These are phyloP conservation scores for Anoncus sp. DNA, from an alignment of 2,888 invertebrate genomes.

Conservation along the genomic window DNA sequence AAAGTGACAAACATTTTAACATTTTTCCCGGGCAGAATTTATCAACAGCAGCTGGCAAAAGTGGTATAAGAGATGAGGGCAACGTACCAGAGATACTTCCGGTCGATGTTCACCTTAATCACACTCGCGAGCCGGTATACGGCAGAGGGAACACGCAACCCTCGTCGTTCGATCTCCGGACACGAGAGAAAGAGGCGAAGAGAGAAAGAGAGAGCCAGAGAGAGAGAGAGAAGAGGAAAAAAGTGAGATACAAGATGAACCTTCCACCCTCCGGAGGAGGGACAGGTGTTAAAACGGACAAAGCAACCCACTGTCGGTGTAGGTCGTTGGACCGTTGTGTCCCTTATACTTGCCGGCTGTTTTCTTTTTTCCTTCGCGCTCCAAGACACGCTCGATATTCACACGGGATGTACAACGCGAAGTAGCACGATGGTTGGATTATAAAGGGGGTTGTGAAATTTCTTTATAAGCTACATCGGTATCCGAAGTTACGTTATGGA, in stretches of 20 bases:
- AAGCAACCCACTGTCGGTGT: constrained; percentile 48
- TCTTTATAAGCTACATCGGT: constrained; percentile 15
- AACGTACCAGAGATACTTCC: constrained; percentile 59
- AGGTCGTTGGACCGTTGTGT: constrained; percentile 55
- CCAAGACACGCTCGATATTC: constrained; percentile 23
- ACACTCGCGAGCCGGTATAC: constrained; percentile 47
- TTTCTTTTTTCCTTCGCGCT: constrained; percentile 24
- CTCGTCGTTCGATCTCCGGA: constrained; percentile 45
- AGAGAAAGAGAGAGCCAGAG: constrained; percentile 8
- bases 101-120: constrained; percentile 57
- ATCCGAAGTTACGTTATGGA: not conserved
- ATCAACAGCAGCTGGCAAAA: constrained; percentile 21
- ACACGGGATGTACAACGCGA: not conserved
- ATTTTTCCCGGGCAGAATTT: no score
- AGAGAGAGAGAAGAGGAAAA: constrained; percentile 28
- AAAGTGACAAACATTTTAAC: no score
- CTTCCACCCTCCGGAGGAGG: constrained; percentile 45
- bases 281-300: constrained; percentile 60
- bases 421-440: not conserved
- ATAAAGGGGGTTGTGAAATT: not conserved
- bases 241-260: constrained; percentile 33
- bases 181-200: constrained; percentile 13
- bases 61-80: constrained; percentile 48
- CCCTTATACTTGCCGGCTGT: constrained; percentile 2
- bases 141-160: constrained; percentile 53